Conservation (phyloP, 2,888 invertebrate species). For the Phrixothrix hirtus region DNA sequence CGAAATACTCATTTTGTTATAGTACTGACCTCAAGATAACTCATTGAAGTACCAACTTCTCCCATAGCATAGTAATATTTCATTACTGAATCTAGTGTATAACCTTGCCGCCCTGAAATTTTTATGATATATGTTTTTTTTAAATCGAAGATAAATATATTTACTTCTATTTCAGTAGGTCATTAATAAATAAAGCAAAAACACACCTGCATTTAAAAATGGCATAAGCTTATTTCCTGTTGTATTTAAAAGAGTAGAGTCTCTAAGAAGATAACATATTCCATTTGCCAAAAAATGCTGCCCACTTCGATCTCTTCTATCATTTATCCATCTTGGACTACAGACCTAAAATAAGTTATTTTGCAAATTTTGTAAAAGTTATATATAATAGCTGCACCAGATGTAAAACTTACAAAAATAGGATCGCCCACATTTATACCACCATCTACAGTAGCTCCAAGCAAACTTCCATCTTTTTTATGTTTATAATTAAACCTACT, state of each 20-base stretch:
- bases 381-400: no score
- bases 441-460: slow-evolving; percentile 59
- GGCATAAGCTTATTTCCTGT: slow-evolving; percentile 48
- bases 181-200: not conserved
- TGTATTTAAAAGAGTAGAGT: slow-evolving; percentile 48
- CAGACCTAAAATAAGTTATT: slow-evolving; percentile 12
- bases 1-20: no score
- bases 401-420: slow-evolving; percentile 49
- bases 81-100: slow-evolving; percentile 3
- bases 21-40: slow-evolving; percentile 33
- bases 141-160: no score
- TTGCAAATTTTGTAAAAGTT: no score
- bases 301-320: slow-evolving; percentile 14
- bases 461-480: slow-evolving; percentile 56
- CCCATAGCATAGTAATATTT: slow-evolving; percentile 57
- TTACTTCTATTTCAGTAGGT: no score
- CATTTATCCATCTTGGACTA: slow-evolving; percentile 24
- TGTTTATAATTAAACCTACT: slow-evolving; percentile 40
- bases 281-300: slow-evolving; percentile 44
- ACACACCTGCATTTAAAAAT: slow-evolving; percentile 37
- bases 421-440: slow-evolving; percentile 52
- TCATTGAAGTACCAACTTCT: slow-evolving; percentile 56
- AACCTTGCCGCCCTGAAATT: slow-evolving; percentile 28
- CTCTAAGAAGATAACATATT: slow-evolving; percentile 53
- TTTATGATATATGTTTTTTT: not conserved